A percentile compares a stretch with the other conserved stretches of the same genome.
Conservation (phyloP, 2,797 vertebrate species). For the Prionace glauca region DNA sequence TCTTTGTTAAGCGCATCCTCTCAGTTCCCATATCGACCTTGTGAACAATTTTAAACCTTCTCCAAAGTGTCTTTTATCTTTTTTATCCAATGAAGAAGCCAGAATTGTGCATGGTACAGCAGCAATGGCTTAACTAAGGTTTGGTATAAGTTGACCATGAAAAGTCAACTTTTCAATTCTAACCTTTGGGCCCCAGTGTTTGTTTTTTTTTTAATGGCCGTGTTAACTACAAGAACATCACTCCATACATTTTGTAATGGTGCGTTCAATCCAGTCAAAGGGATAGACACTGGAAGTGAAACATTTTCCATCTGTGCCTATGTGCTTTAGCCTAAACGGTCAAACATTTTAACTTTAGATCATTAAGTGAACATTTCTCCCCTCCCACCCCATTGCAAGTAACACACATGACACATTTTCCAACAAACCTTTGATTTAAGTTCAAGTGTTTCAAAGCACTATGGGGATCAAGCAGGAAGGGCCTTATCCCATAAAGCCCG, state of each 20-base stretch:
- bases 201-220: background rate
- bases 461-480: background rate
- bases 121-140: background rate
- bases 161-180: background rate
- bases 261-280: background rate
- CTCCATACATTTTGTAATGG: background rate
- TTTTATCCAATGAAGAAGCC: background rate
- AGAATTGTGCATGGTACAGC: background rate
- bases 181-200: background rate
- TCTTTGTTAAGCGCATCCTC: too few relatives aligned
- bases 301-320: background rate
- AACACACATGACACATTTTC: background rate
- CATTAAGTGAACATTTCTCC: background rate
- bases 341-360: background rate
- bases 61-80: background rate
- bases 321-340: background rate
- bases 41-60: background rate
- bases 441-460: background rate
- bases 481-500: background rate
- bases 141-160: background rate
- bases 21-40: background rate
- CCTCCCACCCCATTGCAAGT: background rate
- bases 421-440: background rate
- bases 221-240: background rate
- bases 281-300: background rate